Evolutionary conservation across 1,140 invertebrate genomes (phyloP).

Genomic region (Drosophila novamexicana): DNA sequence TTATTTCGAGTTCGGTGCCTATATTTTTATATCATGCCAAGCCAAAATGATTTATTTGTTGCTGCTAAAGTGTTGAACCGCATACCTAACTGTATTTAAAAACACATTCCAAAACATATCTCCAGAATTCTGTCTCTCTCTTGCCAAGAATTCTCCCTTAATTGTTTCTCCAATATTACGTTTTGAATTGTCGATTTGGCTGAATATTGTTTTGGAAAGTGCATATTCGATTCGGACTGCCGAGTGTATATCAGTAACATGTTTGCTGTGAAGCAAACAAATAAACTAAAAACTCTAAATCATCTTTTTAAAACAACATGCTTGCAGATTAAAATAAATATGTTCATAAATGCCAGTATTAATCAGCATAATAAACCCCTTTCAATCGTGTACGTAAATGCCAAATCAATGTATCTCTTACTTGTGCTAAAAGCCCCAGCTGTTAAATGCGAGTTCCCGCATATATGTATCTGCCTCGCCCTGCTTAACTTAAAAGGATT

Average conservation of each 20-base stretch:
- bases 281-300: constrained; percentile 12
- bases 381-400: constrained; percentile 4
- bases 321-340: constrained; percentile 23
- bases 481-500: constrained; percentile 22
- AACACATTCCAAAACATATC: constrained; percentile 15
- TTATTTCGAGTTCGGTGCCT: constrained; percentile 49
- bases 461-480: constrained; percentile 2
- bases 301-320: constrained; percentile 4
- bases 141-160: background rate
- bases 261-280: constrained; percentile 12
- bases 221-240: constrained; percentile 8
- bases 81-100: constrained; percentile 38
- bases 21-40: constrained; percentile 46
- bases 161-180: background rate
- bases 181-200: background rate
- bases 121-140: background rate
- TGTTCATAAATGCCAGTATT: constrained; percentile 6
- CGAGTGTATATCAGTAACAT: constrained; percentile 10
- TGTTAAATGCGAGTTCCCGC: constrained; percentile 28
- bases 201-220: constrained; percentile 19
- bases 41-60: constrained; percentile 74
- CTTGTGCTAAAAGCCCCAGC: constrained; percentile 30
- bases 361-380: constrained; percentile 11
- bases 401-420: constrained; percentile 20
- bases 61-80: constrained; percentile 62